Evolutionary conservation across 2,113 vertebrate species (phyloP).

Genomic region (Potamarius usumacintae): DNA sequence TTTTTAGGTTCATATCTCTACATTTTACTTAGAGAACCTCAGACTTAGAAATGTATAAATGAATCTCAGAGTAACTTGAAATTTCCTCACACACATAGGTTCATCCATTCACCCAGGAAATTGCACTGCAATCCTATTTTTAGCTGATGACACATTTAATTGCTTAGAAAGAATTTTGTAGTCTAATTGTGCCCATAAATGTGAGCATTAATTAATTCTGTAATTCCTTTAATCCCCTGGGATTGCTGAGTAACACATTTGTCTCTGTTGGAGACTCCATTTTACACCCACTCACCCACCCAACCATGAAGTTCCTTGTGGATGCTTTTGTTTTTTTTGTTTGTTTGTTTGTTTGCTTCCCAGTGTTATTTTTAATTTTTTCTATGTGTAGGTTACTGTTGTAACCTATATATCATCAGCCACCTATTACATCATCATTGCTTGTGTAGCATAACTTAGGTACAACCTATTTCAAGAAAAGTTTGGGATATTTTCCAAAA

Average conservation of each 20-base stretch:
- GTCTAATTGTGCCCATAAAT: constrained; percentile 25
- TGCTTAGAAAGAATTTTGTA: constrained; percentile 18
- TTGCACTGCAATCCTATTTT: not conserved
- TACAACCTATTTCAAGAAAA: no score
- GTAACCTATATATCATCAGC: not conserved
- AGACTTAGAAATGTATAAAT: not conserved
- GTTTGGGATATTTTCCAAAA: no score
- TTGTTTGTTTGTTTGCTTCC: not conserved
- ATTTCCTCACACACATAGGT: not conserved
- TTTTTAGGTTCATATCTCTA: not conserved
- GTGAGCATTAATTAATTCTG: constrained; percentile 30
- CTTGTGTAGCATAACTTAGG: not conserved
- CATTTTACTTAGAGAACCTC: not conserved
- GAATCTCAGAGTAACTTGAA: not conserved
- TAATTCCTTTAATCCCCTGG: constrained; percentile 12
- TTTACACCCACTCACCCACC: not conserved
- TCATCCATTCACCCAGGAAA: not conserved
- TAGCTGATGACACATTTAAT: constrained; percentile 23
- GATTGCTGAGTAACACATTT: constrained; percentile 14
- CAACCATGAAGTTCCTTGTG: not conserved
- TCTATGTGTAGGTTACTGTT: not conserved
- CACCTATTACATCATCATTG: not conserved
- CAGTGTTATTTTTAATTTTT: not conserved
- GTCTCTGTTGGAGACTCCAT: not conserved
- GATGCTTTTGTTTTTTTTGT: not conserved